Conservation (phyloP, 2,888 invertebrate species). For the Serrognathus titanus region DNA sequence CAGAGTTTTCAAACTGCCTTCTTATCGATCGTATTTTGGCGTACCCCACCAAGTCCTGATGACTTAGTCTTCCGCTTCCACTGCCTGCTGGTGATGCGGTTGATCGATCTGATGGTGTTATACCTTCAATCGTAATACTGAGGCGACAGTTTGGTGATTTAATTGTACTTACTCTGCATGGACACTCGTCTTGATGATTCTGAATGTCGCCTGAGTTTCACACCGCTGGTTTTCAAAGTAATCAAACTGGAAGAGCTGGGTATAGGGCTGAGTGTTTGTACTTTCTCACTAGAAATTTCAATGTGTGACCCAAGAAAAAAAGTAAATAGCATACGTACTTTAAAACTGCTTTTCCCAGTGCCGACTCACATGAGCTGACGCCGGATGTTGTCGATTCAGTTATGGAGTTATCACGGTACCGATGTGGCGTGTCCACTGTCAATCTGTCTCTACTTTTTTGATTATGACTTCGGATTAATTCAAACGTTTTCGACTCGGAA, state of each 20-base stretch:
- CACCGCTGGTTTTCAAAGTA: conserved; percentile 37
- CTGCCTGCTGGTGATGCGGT: conserved; percentile 55
- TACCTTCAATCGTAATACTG: conserved; percentile 38
- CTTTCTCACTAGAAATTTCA: conserved; percentile 59
- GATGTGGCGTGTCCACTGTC: conserved; percentile 42
- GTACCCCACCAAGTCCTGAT: conserved; percentile 74
- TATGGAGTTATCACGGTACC: conserved; percentile 57
- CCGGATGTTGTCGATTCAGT: conserved; percentile 81
- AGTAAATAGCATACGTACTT: conserved; percentile 46
- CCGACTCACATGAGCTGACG: conserved; percentile 78
- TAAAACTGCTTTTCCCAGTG: conserved; percentile 54
- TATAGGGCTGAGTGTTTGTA: conserved; percentile 81
- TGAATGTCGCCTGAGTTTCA: conserved; percentile 48
- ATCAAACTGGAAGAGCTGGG: conserved; percentile 75
- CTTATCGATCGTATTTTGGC: conserved; percentile 61
- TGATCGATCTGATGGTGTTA: conserved; percentile 53
- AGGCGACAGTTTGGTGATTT: background rate
- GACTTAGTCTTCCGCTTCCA: conserved; percentile 58
- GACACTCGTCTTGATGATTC: conserved; percentile 56
- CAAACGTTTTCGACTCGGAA: conserved; percentile 68
- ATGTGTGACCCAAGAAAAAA: background rate
- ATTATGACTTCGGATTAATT: conserved; percentile 52
- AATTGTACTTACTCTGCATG: conserved; percentile 52
- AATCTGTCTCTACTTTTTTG: conserved; percentile 22
- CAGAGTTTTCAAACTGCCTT: conserved; percentile 7